These are phyloP conservation scores for Phortica variegata DNA, from an alignment of 1,140 invertebrate genomes.

Conservation along the genomic window DNA sequence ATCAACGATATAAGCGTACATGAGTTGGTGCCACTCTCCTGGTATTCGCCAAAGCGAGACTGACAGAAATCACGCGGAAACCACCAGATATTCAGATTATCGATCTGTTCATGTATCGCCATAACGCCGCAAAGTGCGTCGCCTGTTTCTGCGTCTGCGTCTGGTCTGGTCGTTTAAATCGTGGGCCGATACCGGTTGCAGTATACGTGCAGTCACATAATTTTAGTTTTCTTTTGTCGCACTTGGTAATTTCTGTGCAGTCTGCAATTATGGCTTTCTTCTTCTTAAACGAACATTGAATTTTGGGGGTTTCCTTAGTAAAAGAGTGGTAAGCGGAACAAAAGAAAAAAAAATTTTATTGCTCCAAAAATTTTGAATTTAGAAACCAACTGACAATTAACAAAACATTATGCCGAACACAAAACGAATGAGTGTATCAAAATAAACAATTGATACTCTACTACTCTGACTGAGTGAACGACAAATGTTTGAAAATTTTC, in stretches of 20 bases:
- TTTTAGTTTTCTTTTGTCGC: slow-evolving; percentile 12
- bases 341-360: slow-evolving; percentile 29
- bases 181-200: slow-evolving; percentile 7
- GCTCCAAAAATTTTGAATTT: no score
- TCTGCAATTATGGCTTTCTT: slow-evolving; percentile 24
- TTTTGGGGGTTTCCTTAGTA: slow-evolving; percentile 31
- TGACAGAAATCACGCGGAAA: slow-evolving; percentile 49
- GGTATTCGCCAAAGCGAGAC: slow-evolving; percentile 45
- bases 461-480: no score
- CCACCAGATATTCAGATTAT: slow-evolving; percentile 54
- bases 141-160: background rate
- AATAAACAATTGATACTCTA: no score
- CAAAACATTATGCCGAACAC: no score
- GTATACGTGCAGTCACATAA: slow-evolving; percentile 30
- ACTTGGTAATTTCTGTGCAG: slow-evolving; percentile 22
- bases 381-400: no score
- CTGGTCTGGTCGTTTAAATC: background rate
- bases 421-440: no score
- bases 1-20: slow-evolving; percentile 49
- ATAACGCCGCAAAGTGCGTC: slow-evolving; percentile 12
- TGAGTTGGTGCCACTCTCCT: slow-evolving; percentile 49
- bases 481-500: no score
- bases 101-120: slow-evolving; percentile 48
- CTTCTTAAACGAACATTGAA: slow-evolving; percentile 41
- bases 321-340: slow-evolving; percentile 25